These are phyloP conservation scores for Lophotriccus pileatus DNA, from an alignment of 2,797 vertebrate genomes.

Conservation along the genomic window DNA sequence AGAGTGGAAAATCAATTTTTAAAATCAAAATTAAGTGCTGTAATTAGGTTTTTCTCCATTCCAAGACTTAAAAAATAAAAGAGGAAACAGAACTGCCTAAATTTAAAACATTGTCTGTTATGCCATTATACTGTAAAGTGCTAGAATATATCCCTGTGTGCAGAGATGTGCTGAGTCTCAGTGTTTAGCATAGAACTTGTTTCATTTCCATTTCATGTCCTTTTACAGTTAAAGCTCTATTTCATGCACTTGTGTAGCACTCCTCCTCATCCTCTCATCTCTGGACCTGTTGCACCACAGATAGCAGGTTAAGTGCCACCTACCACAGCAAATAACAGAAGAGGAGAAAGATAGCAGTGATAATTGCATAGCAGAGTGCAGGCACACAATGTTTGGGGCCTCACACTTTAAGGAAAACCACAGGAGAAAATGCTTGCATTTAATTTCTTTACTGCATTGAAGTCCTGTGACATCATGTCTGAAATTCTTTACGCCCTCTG, in stretches of 20 bases:
- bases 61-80: constrained; percentile 46
- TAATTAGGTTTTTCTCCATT: constrained; percentile 53
- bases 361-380: not conserved
- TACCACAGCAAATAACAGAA: not conserved
- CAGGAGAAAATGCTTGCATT: not conserved
- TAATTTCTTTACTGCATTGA: not conserved
- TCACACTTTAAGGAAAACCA: not conserved
- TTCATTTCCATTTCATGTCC: not conserved
- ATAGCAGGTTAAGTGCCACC: not conserved
- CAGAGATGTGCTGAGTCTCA: not conserved
- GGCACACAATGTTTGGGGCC: not conserved
- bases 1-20: constrained; percentile 70
- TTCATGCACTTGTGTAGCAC: not conserved
- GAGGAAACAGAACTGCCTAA: not conserved
- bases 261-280: not conserved
- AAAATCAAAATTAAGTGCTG: constrained; percentile 72
- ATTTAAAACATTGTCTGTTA: constrained; percentile 6
- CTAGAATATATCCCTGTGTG: not conserved
- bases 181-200: not conserved
- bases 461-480: not conserved
- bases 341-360: not conserved
- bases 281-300: not conserved
- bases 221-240: not conserved
- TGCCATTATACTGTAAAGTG: not conserved
- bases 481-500: not conserved